These are phyloP conservation scores for Catocala fraxini DNA, from an alignment of 2,888 invertebrate species.

Conservation along the genomic window DNA sequence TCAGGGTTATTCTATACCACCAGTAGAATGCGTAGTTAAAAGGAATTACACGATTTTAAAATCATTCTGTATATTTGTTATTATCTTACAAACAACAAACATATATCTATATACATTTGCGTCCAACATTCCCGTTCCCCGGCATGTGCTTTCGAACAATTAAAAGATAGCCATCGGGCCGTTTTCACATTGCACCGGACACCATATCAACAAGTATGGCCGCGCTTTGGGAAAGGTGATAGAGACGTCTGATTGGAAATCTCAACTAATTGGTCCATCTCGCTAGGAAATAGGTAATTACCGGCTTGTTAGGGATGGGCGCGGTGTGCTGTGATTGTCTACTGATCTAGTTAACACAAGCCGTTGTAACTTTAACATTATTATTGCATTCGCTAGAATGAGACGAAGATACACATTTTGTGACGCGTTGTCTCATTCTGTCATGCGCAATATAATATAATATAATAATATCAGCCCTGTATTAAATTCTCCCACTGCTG, in stretches of 20 bases:
- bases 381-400: too few relatives aligned
- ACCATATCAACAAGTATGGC: slow-evolving; percentile 9
- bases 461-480: too few relatives aligned
- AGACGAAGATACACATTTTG: too few relatives aligned
- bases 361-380: too few relatives aligned
- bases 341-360: neutral
- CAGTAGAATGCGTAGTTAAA: too few relatives aligned
- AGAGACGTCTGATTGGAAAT: slow-evolving; percentile 26
- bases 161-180: slow-evolving; percentile 64
- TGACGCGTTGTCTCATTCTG: too few relatives aligned
- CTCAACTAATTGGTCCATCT: slow-evolving; percentile 20
- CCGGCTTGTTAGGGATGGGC: slow-evolving; percentile 9
- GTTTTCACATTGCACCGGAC: slow-evolving; percentile 57
- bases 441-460: too few relatives aligned
- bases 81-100: neutral
- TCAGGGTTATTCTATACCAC: too few relatives aligned
- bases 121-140: slow-evolving; percentile 34
- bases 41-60: too few relatives aligned
- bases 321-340: neutral
- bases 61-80: too few relatives aligned
- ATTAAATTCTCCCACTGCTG: too few relatives aligned
- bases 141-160: slow-evolving; percentile 81
- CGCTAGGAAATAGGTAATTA: slow-evolving; percentile 20
- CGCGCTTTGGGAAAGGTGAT: slow-evolving; percentile 22
- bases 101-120: slow-evolving; percentile 22